Evolutionary conservation across 1,140 invertebrate genomes (phyloP).

Genomic region (Drosophila sproati): DNA sequence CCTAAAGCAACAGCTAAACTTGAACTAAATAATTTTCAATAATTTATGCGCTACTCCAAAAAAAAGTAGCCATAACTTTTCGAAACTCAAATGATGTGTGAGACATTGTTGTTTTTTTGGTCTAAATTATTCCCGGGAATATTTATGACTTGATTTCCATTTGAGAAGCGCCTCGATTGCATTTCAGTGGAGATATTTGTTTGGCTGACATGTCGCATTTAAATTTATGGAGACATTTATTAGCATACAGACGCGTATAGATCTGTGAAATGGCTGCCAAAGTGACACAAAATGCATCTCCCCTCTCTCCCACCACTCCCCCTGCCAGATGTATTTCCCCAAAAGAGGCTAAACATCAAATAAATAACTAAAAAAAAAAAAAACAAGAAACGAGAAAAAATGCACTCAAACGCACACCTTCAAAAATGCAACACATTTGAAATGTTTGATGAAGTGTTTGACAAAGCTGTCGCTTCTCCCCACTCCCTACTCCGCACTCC

Average conservation of each 20-base stretch:
- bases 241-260: conserved; percentile 68
- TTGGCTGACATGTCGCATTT: conserved; percentile 53
- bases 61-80: conserved; percentile 27
- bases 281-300: conserved; percentile 70
- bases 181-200: conserved; percentile 24
- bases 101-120: conserved; percentile 38
- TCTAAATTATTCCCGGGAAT: conserved; percentile 59
- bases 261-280: conserved; percentile 65
- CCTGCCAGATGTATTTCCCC: conserved; percentile 30
- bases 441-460: conserved; percentile 79
- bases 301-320: conserved; percentile 8
- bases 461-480: conserved; percentile 65
- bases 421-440: conserved; percentile 42
- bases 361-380: conserved; percentile 43
- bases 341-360: conserved; percentile 51
- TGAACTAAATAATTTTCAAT: background rate
- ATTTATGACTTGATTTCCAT: conserved; percentile 64
- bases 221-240: conserved; percentile 81
- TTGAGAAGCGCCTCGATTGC: conserved; percentile 30
- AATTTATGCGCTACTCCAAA: background rate
- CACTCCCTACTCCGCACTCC: too few species aligned
- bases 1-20: too few species aligned
- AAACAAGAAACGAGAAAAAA: conserved; percentile 43
- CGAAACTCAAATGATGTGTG: conserved; percentile 52
- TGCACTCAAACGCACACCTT: conserved; percentile 43